Evolutionary conservation across 2,113 vertebrate genomes (phyloP), one percentile per base, ranked within the genome.

Genomic region (Syngnathoides biaculeatus): DNA sequence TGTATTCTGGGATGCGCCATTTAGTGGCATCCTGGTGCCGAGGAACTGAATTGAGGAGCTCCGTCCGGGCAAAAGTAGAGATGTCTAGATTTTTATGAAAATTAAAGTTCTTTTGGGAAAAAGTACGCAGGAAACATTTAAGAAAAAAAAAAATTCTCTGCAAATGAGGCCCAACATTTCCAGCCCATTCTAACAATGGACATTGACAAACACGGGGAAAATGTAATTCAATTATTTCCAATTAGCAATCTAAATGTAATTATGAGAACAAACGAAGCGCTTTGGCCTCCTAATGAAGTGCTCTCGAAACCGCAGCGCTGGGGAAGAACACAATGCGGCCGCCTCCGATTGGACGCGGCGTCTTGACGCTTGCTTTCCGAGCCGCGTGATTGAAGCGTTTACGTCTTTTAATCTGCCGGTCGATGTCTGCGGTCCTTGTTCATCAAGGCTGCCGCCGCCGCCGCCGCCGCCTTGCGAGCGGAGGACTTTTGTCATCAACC

Each of bases 401-500:
- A 74, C 48, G 67, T 64, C 67, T 69, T 57, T 69, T 77, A 77
- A 82, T 83, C 74, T 79, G 80, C 85, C 79, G 75, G 71, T 84
- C 80, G 74, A 64, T 78, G 77, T 73, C 82, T 75, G 58, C 64
- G 24, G 75, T 64, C 80, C 66, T 64, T 81, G 83, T 86, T 84
- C 78, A 86, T 89, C 79, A 86, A 69, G 65, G 80, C 84, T 84
- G 82, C 64, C 79, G 14, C 17, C 47, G 53, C 75, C 78, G 80
- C 84, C 85, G 82, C 64, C 79, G 14, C 17, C 47, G 53, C 75
- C 78, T 79, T 79, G 78, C 11, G 8, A 86, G 82, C 72, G 67
- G 2, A 57, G 75, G 81, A 75, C 73, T 79, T 82, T 71, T 77
- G 84, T 83, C 82, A 79, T 85, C 82, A 77, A 52, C 63, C 58